These are phyloP conservation scores for Ammodramus savannarum DNA, from an alignment of 2,113 vertebrate genomes.

Conservation along the genomic window DNA sequence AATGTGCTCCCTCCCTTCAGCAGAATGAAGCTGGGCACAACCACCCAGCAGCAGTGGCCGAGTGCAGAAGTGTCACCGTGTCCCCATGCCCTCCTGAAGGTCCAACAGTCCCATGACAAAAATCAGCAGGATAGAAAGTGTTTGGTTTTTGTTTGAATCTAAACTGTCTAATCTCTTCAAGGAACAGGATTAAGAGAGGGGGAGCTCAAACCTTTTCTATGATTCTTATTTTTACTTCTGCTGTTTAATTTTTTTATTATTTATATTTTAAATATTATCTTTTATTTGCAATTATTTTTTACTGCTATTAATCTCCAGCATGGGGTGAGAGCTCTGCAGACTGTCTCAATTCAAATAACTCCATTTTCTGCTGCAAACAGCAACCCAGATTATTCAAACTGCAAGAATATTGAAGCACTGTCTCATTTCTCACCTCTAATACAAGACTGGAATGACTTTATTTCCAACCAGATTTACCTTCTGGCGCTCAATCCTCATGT, in stretches of 20 bases:
- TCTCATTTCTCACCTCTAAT: constrained; percentile 7
- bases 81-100: background rate
- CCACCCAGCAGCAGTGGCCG: background rate
- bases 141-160: background rate
- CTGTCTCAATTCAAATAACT: background rate
- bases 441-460: constrained; percentile 2
- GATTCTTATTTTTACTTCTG: background rate
- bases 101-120: background rate
- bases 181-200: background rate
- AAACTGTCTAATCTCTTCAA: background rate
- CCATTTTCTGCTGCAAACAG: background rate
- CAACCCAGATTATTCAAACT: background rate
- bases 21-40: background rate
- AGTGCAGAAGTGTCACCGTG: background rate
- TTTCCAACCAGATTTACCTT: constrained; percentile 41
- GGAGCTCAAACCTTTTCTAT: background rate
- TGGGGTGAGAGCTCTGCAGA: background rate
- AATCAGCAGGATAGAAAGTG: background rate
- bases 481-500: constrained; percentile 8
- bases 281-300: background rate
- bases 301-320: background rate
- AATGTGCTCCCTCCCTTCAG: background rate
- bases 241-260: background rate
- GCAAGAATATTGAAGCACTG: background rate
- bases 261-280: background rate